Conservation (phyloP, 2,888 invertebrate genomes). For the Drosophila putrida region DNA sequence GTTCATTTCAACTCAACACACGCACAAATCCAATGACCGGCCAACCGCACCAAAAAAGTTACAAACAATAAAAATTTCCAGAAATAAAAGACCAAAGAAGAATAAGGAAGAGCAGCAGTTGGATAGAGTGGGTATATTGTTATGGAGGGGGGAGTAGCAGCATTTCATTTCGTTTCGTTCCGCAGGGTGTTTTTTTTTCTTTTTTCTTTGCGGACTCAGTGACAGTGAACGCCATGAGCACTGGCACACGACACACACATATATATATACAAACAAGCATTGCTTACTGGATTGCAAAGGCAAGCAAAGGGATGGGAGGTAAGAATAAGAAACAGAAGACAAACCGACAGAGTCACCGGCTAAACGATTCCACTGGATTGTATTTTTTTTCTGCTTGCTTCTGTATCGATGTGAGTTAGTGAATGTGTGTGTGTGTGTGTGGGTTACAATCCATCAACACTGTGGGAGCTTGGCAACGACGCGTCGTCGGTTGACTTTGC, state of each 20-base stretch:
- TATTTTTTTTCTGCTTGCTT: constrained; percentile 50
- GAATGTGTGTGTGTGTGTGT: constrained; percentile 23
- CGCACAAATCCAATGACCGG: constrained; percentile 33
- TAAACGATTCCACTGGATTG: constrained; percentile 65
- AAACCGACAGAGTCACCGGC: constrained; percentile 59
- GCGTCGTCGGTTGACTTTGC: constrained; percentile 59
- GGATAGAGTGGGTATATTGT: no score
- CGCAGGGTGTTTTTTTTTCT: constrained; percentile 50
- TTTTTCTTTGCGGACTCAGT: constrained; percentile 57
- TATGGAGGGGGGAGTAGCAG: no score
- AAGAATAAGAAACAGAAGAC: constrained; percentile 56
- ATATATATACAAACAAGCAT: constrained; percentile 29
- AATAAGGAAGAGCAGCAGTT: constrained; percentile 31
- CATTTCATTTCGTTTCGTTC: constrained; percentile 73
- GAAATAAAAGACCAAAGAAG: constrained; percentile 46
- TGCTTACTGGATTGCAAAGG: constrained; percentile 33
- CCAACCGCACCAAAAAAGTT: constrained; percentile 33
- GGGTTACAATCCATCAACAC: constrained; percentile 72
- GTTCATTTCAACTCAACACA: constrained; percentile 26
- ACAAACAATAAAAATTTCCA: constrained; percentile 57
- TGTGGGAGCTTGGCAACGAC: constrained; percentile 21
- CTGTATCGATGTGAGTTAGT: constrained; percentile 10
- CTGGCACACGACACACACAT: constrained; percentile 69
- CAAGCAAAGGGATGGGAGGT: constrained; percentile 7
- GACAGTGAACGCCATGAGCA: constrained; percentile 69